Evolutionary conservation across 2,888 invertebrate genomes (phyloP), one percentile per base, ranked within the genome.

Genomic region (Drosophila sordidula): DNA sequence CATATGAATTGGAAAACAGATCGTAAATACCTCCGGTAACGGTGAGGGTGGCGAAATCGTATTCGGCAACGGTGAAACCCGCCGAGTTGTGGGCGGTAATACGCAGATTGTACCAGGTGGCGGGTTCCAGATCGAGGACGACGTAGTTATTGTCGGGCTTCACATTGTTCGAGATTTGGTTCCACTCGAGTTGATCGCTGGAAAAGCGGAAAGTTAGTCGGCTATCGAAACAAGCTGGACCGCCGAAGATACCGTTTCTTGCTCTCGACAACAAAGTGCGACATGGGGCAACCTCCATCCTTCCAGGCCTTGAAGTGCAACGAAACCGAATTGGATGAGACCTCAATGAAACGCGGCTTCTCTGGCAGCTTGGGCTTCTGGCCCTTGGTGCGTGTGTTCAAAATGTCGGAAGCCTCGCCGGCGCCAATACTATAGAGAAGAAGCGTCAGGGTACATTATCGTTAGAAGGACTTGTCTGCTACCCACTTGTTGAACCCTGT

Each of bases 21-120:
- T 80, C 64, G 78, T 86, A 93, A 94, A 93, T 94, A 98, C 98
- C 98, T 94, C 98, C 98, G 79, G 97, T 97, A 78, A 96, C 95
- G 32, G 98, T 98, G 34, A 98, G 94, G 2, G 99, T 99, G 16
- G 98, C 98, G 92, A 98, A 98, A 93, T 98, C 97, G 90, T 98
- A 98, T 93, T 98, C 97, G 64, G 98, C 98, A 52, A 98, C 98
- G 41, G 97, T 97, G 89, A 98, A 98, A 52, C 98, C 99, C 68
- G 98, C 98, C 87, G 98, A 98, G 92, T 98, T 98, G 93, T 98
- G 97, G 4, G 97, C 97, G 2, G 97, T 98, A 41, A 98, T 97
- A 70, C 97, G 94, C 74, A 98, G 94, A 87, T 97, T 96, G 91
- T 98, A 98, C 97, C 98, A 98, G 12, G 96, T 97, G 18, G 98